Evolutionary conservation across 2,888 invertebrate genomes (phyloP), one percentile per base, ranked within the genome.

Genomic region (Merodon equestris): DNA sequence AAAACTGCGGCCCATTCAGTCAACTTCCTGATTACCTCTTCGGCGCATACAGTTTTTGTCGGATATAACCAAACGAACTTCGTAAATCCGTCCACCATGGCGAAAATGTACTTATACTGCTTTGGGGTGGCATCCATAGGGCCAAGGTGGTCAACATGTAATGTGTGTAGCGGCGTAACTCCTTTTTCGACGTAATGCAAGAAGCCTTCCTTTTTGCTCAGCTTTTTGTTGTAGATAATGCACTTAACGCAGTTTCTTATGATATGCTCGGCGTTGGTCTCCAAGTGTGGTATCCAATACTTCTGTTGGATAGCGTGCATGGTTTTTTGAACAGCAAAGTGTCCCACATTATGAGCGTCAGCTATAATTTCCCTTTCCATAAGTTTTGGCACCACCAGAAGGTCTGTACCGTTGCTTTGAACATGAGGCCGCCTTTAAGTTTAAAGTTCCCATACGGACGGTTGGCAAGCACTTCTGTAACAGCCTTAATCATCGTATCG

Each of bases 101-200:
- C 45, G 15, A 71, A 66, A 1, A 70, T 56, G 15, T 61, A 66
- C 38, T 71, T 70, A 53, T 82, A 82, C 5, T 66, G 27, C 51
- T 82, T 82, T 9, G 42, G 7, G 3, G 71, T 87, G 84, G 58
- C 34, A 12, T 77, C 67, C 77, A 74, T 82, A 10, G 77, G 74
- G 12, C 68, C 74, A 17, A 82, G 38, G 19, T 79, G 63, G 17
- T 76, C 45, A 3, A 85, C 60, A 48, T 87, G 86, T 2, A 83
- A 83, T 0, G 86, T 87, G 12, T 84, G 57, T 2, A 87, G 53
- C 7, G 86, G 86, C 1, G 42, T 42, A 0, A 73, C 83, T n/a
- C 74, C 85, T 61, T 87, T 87, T 9, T 83, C 82, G 27, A 40
- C 9, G n/a, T n/a, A n/a, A 40, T 40, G 10, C n/a, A 40, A 40